Conservation (phyloP, 2,113 vertebrate genomes). For the Mustela nigripes region DNA sequence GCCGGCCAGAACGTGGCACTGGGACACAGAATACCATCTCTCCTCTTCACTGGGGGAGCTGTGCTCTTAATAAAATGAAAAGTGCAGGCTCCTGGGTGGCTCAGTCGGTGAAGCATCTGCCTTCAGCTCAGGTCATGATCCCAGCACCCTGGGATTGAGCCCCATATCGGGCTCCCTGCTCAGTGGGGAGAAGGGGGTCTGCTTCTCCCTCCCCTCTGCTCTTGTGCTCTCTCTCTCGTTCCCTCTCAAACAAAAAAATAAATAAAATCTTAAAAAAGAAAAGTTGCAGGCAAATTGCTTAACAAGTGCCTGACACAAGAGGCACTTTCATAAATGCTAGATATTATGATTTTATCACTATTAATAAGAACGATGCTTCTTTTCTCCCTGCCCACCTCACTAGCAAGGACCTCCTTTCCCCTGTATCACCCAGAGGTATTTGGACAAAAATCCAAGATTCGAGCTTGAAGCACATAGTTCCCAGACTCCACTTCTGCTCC, state of each 20-base stretch:
- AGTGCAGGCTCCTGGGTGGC: neutral
- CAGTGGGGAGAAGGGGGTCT: neutral
- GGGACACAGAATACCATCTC: neutral
- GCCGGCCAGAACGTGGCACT: neutral
- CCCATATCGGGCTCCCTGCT: neutral
- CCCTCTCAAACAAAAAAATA: neutral
- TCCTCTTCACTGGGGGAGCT: neutral
- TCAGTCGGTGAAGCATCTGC: neutral
- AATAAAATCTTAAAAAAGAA: neutral
- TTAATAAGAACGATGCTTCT: neutral
- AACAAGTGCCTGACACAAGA: neutral
- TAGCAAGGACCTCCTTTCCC: neutral
- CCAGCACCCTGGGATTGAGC: neutral
- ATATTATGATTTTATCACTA: neutral
- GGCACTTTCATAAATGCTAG: neutral
- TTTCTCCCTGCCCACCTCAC: neutral
- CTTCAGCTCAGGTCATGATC: neutral
- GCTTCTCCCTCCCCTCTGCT: neutral
- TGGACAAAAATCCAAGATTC: neutral
- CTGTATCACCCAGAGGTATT: neutral
- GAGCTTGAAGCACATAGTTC: neutral
- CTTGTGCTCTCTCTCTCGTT: neutral
- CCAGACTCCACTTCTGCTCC: neutral
- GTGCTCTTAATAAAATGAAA: neutral
- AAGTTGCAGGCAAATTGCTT: neutral